Conservation (phyloP, 2,797 vertebrate species). For the Chromis chromis region DNA sequence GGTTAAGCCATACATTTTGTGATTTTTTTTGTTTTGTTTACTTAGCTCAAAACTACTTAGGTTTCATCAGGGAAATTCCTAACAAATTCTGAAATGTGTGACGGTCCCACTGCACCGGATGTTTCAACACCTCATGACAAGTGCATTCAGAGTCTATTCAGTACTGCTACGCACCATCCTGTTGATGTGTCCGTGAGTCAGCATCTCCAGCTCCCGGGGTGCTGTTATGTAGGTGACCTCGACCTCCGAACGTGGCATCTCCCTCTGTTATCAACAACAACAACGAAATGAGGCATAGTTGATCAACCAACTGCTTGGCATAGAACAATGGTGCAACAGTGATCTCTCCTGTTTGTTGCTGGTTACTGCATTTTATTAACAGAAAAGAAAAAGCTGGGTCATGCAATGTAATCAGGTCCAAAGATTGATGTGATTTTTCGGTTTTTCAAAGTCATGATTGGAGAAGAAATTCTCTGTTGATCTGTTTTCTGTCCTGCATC, state of each 20-base stretch:
- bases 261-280: conserved; percentile 10
- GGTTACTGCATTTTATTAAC: conserved; percentile 38
- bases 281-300: background rate
- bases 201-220: conserved; percentile 38
- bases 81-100: background rate
- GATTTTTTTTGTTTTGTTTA: background rate
- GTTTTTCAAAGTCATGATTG: background rate
- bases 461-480: too few relatives aligned
- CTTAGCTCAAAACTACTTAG: background rate
- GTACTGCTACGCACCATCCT: conserved; percentile 12
- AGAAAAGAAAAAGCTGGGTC: background rate
- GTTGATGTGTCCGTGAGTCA: conserved; percentile 57
- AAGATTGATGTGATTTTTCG: background rate
- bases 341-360: conserved; percentile 44
- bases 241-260: conserved; percentile 42
- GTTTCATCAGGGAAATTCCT: background rate
- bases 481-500: too few relatives aligned
- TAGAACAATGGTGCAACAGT: conserved; percentile 22
- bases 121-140: conserved; percentile 46
- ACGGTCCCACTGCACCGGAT: conserved; percentile 5
- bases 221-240: conserved; percentile 49
- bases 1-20: background rate
- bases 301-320: too few relatives aligned
- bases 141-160: conserved; percentile 31
- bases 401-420: background rate